Evolutionary conservation across 2,797 vertebrate genomes (phyloP).

Genomic region (Chelonia mydas): DNA sequence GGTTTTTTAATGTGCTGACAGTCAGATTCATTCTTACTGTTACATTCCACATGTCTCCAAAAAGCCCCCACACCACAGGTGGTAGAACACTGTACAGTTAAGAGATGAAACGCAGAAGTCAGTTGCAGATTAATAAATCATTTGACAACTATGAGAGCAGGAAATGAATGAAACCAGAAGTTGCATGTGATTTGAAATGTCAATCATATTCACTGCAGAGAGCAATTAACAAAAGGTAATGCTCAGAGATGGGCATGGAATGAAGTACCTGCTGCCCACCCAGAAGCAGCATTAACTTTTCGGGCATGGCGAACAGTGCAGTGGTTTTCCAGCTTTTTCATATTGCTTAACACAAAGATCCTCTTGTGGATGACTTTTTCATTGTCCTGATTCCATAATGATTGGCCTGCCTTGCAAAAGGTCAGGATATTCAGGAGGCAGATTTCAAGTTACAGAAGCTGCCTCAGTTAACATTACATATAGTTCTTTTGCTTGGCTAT

Average conservation of each 20-base stretch:
- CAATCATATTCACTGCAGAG: neutral
- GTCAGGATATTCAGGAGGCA: neutral
- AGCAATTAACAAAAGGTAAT: neutral
- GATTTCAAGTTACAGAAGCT: neutral
- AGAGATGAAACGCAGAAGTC: neutral
- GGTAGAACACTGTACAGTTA: slow-evolving; percentile 86
- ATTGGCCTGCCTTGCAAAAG: neutral
- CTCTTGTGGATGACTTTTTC: neutral
- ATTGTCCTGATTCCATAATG: neutral
- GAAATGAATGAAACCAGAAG: neutral
- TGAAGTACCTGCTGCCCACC: neutral
- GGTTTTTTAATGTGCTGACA: slow-evolving; percentile 86
- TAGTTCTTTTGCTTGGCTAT: neutral
- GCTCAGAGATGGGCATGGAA: neutral
- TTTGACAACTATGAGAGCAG: neutral
- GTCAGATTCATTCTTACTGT: slow-evolving; percentile 80
- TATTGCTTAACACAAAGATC: neutral
- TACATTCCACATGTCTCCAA: slow-evolving; percentile 88
- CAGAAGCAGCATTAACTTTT: neutral
- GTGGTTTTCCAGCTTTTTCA: neutral
- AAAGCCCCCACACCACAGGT: slow-evolving; percentile 90
- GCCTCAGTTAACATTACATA: neutral
- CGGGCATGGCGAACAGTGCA: neutral
- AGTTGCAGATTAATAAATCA: neutral
- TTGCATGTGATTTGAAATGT: neutral